These are phyloP conservation scores for Pinctada fucata DNA, from an alignment of 2,888 invertebrate species.

Conservation along the genomic window DNA sequence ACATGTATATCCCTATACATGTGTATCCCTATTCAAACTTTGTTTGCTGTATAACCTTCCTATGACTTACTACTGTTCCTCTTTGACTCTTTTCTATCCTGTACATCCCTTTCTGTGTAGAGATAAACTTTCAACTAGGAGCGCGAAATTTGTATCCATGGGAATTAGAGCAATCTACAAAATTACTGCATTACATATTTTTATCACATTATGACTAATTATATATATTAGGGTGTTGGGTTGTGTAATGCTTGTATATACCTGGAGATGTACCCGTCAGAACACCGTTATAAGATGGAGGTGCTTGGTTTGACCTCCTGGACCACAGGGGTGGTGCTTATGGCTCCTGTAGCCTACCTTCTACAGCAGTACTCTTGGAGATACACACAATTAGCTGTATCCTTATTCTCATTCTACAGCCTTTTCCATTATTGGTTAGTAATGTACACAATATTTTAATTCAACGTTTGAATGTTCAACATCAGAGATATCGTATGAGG, in stretches of 20 bases:
- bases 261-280: constrained; percentile 54
- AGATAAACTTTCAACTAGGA: too few species aligned
- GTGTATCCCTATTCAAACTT: too few species aligned
- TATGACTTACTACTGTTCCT: too few species aligned
- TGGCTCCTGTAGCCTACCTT: constrained; percentile 55
- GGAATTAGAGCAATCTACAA: too few species aligned
- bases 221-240: constrained; percentile 52
- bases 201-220: neutral
- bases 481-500: too few species aligned
- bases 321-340: constrained; percentile 46
- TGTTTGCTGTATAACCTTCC: too few species aligned
- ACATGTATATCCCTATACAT: too few species aligned
- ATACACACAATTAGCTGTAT: constrained; percentile 48
- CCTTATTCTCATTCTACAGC: constrained; percentile 21
- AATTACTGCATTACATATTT: too few species aligned
- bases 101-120: too few species aligned
- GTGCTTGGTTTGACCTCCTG: constrained; percentile 48
- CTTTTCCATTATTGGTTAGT: constrained; percentile 35
- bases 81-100: too few species aligned
- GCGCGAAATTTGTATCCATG: too few species aligned
- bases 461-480: too few species aligned
- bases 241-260: constrained; percentile 50
- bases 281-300: constrained; percentile 44
- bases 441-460: neutral
- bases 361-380: constrained; percentile 56